phyloP scores from a whole-genome alignment of 2,888 invertebrate species.

The Heliconius aoede region DNA sequence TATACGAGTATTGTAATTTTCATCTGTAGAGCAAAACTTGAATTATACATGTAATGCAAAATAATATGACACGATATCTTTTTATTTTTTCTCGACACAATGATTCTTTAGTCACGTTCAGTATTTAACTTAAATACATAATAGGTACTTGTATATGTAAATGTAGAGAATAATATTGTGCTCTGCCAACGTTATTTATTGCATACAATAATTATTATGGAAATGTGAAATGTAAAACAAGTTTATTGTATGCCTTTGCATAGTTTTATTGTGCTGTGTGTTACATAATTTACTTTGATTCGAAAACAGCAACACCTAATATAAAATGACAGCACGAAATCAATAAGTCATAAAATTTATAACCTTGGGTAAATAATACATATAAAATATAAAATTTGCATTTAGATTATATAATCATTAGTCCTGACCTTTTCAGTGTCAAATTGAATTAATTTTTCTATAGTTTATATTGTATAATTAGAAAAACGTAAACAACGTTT shows the following conservation, averaged over 20 bases:
- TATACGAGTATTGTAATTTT: not conserved
- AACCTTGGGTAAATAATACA: not conserved
- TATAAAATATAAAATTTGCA: not conserved
- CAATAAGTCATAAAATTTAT: not conserved
- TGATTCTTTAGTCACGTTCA: constrained; percentile 22
- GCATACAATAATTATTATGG: constrained; percentile 21
- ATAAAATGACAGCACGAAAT: not conserved
- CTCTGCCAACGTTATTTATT: constrained; percentile 13
- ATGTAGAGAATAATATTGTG: constrained; percentile 2
- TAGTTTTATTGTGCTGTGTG: not conserved
- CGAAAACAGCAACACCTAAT: not conserved
- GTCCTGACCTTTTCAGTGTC: not conserved
- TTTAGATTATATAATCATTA: too few species aligned
- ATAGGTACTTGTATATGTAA: constrained; percentile 19
- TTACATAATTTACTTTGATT: not conserved
- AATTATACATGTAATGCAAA: not conserved
- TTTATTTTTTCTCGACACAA: constrained; percentile 9
- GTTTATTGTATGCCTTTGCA: constrained; percentile 6
- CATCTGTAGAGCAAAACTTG: too few species aligned
- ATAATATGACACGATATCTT: not conserved
- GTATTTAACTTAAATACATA: constrained; percentile 10
- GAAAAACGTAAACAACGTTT: not conserved
- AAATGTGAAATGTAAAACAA: constrained; percentile 10
- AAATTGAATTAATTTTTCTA: not conserved
- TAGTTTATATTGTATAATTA: not conserved